These are phyloP conservation scores for Myocastor coypus DNA, from an alignment of 2,113 vertebrate species.

Conservation along the genomic window DNA sequence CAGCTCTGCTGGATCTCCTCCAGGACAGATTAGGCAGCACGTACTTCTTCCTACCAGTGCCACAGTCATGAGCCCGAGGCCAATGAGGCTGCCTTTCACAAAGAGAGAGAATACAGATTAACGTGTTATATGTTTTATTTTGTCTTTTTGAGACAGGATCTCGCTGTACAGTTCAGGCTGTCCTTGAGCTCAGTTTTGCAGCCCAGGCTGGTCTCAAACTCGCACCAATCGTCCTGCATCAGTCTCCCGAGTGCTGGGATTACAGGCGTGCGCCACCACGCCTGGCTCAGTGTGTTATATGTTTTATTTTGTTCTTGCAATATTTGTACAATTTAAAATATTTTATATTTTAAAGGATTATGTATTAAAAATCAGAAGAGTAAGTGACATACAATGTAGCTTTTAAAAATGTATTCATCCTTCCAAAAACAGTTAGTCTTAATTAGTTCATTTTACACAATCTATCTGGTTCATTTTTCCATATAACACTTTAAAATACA, in stretches of 20 bases:
- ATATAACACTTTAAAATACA: not conserved
- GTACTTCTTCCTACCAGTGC: not conserved
- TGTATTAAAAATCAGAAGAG: not conserved
- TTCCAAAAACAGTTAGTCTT: not conserved
- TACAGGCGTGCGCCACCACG: too few species aligned
- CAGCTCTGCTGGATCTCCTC: not conserved
- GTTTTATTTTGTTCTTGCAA: not conserved
- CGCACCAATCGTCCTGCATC: too few species aligned
- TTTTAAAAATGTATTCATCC: not conserved
- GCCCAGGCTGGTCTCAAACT: too few species aligned
- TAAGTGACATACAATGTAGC: not conserved
- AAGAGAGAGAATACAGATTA: not conserved
- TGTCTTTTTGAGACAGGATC: too few species aligned
- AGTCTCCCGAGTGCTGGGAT: too few species aligned
- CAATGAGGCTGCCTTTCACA: not conserved
- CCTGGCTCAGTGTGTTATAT: too few species aligned
- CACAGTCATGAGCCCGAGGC: not conserved
- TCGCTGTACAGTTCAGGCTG: too few species aligned
- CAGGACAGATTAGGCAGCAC: not conserved
- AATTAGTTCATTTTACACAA: not conserved
- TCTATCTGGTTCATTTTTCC: not conserved
- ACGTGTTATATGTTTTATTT: not conserved
- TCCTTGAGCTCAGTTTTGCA: too few species aligned
- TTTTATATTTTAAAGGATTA: not conserved
- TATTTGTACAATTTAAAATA: not conserved